These are phyloP conservation scores for Bimastos eiseni DNA, from an alignment of 2,888 invertebrate genomes.

Conservation along the genomic window DNA sequence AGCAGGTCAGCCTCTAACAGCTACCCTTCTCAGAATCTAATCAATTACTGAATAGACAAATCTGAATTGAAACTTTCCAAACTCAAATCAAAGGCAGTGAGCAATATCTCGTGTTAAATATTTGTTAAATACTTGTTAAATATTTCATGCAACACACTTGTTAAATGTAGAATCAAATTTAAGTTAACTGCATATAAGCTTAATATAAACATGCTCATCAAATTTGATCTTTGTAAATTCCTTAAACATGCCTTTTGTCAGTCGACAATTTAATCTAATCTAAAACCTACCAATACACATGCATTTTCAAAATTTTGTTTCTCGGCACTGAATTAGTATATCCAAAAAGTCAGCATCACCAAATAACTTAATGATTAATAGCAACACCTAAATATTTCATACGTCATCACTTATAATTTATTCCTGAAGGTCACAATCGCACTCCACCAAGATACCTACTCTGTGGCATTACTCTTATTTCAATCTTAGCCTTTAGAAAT, in stretches of 20 bases:
- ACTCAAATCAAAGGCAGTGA: neutral
- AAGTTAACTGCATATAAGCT: slow-evolving; percentile 5
- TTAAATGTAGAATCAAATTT: neutral
- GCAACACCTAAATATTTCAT: neutral
- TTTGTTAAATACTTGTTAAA: too few relatives aligned
- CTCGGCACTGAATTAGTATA: neutral
- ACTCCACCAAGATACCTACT: too few relatives aligned
- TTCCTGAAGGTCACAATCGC: neutral
- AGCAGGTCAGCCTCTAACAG: neutral
- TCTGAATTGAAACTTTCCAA: neutral
- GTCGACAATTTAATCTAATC: neutral
- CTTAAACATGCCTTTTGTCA: neutral
- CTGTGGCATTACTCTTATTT: too few relatives aligned
- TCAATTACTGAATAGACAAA: neutral
- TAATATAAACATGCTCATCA: neutral
- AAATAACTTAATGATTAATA: neutral
- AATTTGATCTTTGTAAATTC: slow-evolving; percentile 13
- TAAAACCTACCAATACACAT: neutral
- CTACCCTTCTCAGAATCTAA: neutral
- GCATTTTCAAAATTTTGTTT: neutral
- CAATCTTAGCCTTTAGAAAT: too few relatives aligned
- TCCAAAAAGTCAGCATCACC: neutral
- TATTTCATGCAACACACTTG: neutral
- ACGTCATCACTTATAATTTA: neutral
- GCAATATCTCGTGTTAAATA: neutral